A percentile compares a stretch with the other conserved stretches of the same genome.
Conservation (phyloP, 2,113 vertebrate species). For the Sterrhoptilus dennistouni region DNA sequence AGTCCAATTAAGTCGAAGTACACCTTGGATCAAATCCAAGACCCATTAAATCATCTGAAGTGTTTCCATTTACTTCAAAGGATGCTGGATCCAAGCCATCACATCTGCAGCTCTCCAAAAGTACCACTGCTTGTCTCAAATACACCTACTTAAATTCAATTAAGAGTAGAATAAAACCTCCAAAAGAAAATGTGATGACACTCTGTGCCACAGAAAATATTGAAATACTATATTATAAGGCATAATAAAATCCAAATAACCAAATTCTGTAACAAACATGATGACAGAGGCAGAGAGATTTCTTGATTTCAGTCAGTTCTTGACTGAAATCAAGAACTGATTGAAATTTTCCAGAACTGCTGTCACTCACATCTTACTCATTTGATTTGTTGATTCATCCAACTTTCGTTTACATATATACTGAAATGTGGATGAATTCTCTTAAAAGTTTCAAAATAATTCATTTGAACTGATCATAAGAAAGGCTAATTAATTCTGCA, state of each 20-base stretch:
- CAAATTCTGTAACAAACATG: not conserved
- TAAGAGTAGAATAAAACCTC: not conserved
- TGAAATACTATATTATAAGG: not conserved
- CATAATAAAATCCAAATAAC: fast-evolving
- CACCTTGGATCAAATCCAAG: not conserved
- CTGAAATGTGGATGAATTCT: not conserved
- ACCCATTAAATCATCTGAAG: not conserved
- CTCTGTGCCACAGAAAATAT: not conserved
- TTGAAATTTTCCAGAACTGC: not conserved
- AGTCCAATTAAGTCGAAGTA: slow-evolving; percentile 14
- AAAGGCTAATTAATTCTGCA: not conserved
- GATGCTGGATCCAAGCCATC: not conserved
- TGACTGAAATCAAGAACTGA: not conserved
- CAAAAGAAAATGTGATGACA: not conserved
- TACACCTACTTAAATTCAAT: not conserved
- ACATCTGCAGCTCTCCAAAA: not conserved
- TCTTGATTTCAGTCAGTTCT: not conserved
- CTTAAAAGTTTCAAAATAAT: not conserved
- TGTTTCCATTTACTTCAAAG: not conserved
- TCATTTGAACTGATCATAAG: not conserved
- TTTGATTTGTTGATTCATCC: not conserved
- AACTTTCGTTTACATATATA: not conserved
- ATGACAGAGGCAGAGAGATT: not conserved
- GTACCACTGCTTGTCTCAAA: not conserved
- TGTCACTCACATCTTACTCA: not conserved